phyloP scores from a whole-genome alignment of 2,113 vertebrate species.

The Psittacus erithacus region DNA sequence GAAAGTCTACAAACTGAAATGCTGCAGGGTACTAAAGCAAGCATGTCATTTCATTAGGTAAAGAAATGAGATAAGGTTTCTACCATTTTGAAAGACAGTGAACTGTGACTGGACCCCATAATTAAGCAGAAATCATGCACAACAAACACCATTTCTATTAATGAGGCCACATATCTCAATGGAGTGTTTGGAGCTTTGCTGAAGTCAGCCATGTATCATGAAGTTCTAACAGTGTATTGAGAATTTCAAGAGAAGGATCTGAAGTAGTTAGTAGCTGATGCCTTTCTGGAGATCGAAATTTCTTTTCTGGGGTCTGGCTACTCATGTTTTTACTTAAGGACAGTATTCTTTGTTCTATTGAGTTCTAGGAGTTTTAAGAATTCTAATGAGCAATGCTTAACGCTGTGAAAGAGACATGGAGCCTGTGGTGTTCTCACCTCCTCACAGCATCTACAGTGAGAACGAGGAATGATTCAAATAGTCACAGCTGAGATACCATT shows the following conservation, averaged over 20 bases:
- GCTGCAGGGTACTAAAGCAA: background rate
- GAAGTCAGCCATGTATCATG: background rate
- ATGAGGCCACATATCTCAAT: background rate
- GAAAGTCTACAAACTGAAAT: background rate
- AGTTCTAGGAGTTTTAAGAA: background rate
- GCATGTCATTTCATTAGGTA: background rate
- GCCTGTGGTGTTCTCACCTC: background rate
- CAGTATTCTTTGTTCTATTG: background rate
- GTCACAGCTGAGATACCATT: background rate
- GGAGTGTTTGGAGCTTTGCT: background rate
- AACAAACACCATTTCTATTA: background rate
- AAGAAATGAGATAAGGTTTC: background rate
- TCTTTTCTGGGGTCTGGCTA: background rate
- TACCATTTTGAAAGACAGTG: background rate
- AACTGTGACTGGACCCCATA: background rate
- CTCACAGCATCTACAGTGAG: background rate
- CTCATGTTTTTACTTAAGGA: background rate
- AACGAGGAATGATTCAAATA: background rate
- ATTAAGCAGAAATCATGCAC: background rate
- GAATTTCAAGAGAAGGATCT: background rate
- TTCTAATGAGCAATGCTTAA: background rate
- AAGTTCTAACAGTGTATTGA: background rate
- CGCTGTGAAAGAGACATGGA: background rate
- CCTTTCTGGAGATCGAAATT: background rate
- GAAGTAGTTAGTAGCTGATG: background rate